Percentiles rank a stretch among this genome's conserved stretches.
phyloP scores from a whole-genome alignment of 2,113 vertebrate species.

The Dipodomys spectabilis region DNA sequence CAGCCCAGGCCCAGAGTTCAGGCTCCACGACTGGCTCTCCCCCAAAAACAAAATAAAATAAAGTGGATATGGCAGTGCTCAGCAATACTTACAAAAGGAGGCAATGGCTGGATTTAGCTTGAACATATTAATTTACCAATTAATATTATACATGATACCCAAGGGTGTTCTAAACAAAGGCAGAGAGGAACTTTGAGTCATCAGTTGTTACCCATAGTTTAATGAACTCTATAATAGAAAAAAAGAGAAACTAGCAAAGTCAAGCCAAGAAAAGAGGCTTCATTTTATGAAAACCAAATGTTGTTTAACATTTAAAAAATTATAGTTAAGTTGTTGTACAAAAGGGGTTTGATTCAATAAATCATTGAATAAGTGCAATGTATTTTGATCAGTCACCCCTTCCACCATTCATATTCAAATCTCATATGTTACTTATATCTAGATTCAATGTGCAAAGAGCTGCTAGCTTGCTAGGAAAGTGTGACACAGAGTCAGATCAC shows the following conservation, averaged over 20 bases:
- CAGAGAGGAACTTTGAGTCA: background rate
- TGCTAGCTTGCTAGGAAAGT: background rate
- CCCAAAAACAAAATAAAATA: too few relatives aligned
- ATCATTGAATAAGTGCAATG: background rate
- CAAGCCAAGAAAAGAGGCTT: background rate
- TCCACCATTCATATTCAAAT: background rate
- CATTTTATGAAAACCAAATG: too few relatives aligned
- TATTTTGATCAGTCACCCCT: background rate
- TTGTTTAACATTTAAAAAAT: too few relatives aligned
- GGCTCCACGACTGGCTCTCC: too few relatives aligned
- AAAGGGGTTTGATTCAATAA: too few relatives aligned
- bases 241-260: background rate
- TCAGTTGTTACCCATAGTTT: background rate
- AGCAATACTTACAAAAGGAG: background rate
- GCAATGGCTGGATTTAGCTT: background rate
- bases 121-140: background rate
- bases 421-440: background rate
- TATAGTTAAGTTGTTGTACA: too few relatives aligned
- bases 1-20: too few relatives aligned
- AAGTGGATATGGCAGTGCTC: background rate
- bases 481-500: background rate
- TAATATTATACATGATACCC: background rate
- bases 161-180: slow-evolving; percentile 19
- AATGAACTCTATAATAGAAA: background rate
- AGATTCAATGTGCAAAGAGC: background rate